Base-by-base conservation (phyloP, 1,140 invertebrate genomes). In the Trichonephila clavata region DNA sequence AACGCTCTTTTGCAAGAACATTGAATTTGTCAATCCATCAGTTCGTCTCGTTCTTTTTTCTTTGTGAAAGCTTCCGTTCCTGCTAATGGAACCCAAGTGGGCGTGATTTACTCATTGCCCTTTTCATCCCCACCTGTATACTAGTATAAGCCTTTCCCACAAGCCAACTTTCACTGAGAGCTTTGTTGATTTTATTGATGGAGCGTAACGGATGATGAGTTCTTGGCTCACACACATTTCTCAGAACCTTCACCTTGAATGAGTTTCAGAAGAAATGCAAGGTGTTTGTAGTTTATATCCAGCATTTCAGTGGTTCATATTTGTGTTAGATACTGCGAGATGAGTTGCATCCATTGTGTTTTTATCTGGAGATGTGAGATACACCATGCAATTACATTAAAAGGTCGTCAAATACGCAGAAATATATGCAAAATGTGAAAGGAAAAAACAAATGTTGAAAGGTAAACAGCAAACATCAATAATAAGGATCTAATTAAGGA, bases 41-140 rank as follows among this genome's bases (percentile, higher is more conserved):
- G 71, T 39, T 77, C 16, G 71, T 20, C 68, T 27, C 32, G 27
- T 27, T 16, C 18, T 39, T 18, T 39, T 39, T 77, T 32, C 32
- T 77, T 32, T 39, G 7, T 77, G 71, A 77, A 77, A 77, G 71
- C 71, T 77, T 77, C 71, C 71, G 71, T 39, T 39, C 27, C 32
- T 18, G 0, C 71, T 77, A 77, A 77, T 77, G 71, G 71, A 39
- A 32, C 24, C 65, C 21, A 68, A 77, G 71, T 77, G 71, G 71
- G 71, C 71, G 71, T 77, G 71, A 77, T 77, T 77, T 77, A 39
- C 14, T 39, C 71, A 16, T 10, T 18, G 27, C 32, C 24, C 50
- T 21, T 21, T 63, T 16, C 16, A 63, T 39, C 16, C 4, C 61
- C 21, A 21, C 13, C 14, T 39, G 16, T 77, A 32, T 18, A 20